Base-by-base conservation (phyloP, 2,113 vertebrate species). In the Chrysochloris asiatica region DNA sequence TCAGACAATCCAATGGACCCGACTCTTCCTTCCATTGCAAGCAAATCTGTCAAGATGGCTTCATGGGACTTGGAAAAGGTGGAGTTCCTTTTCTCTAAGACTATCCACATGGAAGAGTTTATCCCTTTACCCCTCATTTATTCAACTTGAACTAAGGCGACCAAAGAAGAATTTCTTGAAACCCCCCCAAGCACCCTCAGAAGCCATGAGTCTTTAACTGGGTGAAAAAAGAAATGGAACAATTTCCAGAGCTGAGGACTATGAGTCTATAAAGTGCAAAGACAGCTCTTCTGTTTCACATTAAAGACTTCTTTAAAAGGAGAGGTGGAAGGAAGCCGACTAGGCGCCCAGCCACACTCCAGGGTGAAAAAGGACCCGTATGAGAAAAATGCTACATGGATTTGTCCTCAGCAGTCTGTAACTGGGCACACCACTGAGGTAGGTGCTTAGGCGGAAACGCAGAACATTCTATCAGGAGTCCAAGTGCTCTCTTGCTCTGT, bases 111-210 rank as follows among this genome's bases (percentile, higher is more conserved):
- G 22, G 28, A 16, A 69, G 24, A 22, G 30, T 30, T 28, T 21
- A 19, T 41, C 52, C 24, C 22, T 47, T 28, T 1, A 30, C 21
- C 3, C 33, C 16, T 10, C 47, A 33, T 83, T 83, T 59, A 38
- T 76, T 52, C n/a, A 41, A 45, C 30, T 43, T 52, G 56, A 81
- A 89, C 77, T 47, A 82, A 95, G 85, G 88, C 88, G 80, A 86
- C 28, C 24, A 48, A 84, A 52, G 52, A 73, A 86, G 65, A 52
- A 52, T 16, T 78, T 92, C 63, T 86, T 82, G 59, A 94, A 63
- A 86, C 19, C 30, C 63, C 38, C 65, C 43, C 24, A 56, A 26
- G 47, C 21, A 41, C 75, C 26, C 86, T 79, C 56, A 9, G n/a
- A 78, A 79, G 59, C 45, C 61, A 72, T 59, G 12, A 2, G 59